These are phyloP conservation scores for Cairina moschata DNA, from an alignment of 2,113 vertebrate species.

Conservation along the genomic window DNA sequence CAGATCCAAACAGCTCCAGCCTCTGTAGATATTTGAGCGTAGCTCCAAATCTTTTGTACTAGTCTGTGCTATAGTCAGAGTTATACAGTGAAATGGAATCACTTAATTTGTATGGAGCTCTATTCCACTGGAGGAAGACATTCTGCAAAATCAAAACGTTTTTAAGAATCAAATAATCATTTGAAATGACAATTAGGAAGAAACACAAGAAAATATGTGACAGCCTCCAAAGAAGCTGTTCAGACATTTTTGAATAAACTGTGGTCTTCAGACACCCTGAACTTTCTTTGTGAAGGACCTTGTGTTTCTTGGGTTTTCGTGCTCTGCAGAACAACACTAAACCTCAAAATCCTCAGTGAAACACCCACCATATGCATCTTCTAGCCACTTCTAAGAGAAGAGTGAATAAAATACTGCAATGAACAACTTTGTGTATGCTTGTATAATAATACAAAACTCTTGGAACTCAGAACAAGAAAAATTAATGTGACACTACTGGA, in stretches of 20 bases:
- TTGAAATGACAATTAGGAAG: not conserved
- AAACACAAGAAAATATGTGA: not conserved
- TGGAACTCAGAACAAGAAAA: slow-evolving; percentile 32
- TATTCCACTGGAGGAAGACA: not conserved
- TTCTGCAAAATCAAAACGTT: not conserved
- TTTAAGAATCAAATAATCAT: not conserved
- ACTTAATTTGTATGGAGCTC: not conserved
- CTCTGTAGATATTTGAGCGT: not conserved
- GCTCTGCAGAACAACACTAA: not conserved
- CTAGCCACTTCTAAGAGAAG: not conserved
- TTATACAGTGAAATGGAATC: not conserved
- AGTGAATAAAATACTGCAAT: not conserved
- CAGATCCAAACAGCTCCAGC: not conserved
- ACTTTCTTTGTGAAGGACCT: not conserved
- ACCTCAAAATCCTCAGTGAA: not conserved
- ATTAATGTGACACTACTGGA: slow-evolving; percentile 30
- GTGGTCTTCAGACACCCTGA: not conserved
- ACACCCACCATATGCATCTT: not conserved
- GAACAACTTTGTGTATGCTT: not conserved
- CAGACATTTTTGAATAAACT: not conserved
- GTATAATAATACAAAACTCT: not conserved
- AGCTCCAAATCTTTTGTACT: not conserved
- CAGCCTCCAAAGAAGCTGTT: not conserved
- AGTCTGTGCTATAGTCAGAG: not conserved
- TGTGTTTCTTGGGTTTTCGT: not conserved